Evolutionary conservation across 2,113 vertebrate species (phyloP), one percentile per base, ranked within the genome.

Genomic region (Columba livia): DNA sequence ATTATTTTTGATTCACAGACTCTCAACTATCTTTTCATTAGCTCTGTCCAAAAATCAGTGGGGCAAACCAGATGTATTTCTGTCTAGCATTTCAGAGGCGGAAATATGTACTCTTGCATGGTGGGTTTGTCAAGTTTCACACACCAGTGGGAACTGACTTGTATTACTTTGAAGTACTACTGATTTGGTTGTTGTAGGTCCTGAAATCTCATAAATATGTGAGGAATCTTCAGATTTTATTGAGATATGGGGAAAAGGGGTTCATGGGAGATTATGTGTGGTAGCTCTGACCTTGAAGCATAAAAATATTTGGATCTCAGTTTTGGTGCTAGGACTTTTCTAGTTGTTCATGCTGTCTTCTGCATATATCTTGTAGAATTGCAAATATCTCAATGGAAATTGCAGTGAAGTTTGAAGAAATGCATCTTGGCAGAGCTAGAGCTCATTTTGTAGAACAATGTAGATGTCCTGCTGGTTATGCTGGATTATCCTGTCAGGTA

Each of bases 401-500:
- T 17, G 98, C 98, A 24, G 90, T 98, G 47, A 98, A 98, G 67
- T 97, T 85, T 15, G 98, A 97, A 8, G 97, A 96, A 15, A 95
- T 72, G 69, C 95, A 97, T 34, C 69, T 90, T 2, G 95, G 67
- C 2, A 84, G 80, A 54, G 85, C 96, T 70, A 38, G 26, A 31
- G 99, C 99, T 26, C 96, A 72, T 54, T 94, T 98, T 42, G 95
- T 99, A 11, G 99, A 99, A 97, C 98, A 97, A 0, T 99, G 99
- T 31, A 36, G 94, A 60, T 99, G 99, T 93, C 99, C 99, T n/a
- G 65, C 82, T 36, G 99, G 99, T 62, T 98, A 99, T 16, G 83
- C 97, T 7, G 99, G 99, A 70, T 96, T 99, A 73, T 99, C 99
- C 9, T 99, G 99, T 90, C 99, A 99, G 99, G 99, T 99, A 98